phyloP scores from a whole-genome alignment of 2,113 vertebrate genomes.

The Catharus bicknelli region DNA sequence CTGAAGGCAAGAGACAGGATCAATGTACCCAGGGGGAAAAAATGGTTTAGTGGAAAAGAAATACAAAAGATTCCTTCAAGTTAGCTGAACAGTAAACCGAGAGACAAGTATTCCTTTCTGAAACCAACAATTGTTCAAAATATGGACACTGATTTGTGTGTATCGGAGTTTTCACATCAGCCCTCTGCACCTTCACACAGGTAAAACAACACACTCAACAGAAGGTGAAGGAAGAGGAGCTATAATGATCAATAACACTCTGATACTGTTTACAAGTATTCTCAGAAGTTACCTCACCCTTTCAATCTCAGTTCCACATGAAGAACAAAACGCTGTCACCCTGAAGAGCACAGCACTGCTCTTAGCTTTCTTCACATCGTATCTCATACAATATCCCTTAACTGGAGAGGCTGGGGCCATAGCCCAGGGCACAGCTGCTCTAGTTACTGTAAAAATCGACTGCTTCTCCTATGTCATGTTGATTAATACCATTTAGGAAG shows the following conservation, averaged over 20 bases:
- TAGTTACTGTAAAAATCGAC: background rate
- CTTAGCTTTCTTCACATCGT: background rate
- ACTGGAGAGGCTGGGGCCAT: background rate
- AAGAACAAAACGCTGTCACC: fast-evolving
- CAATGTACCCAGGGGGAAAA: background rate
- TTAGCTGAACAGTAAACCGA: background rate
- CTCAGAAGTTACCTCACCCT: background rate
- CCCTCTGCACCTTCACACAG: background rate
- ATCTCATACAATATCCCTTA: background rate
- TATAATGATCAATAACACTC: background rate
- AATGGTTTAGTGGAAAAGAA: background rate
- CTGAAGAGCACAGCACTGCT: background rate
- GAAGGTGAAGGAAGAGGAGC: background rate
- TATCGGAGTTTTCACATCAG: background rate
- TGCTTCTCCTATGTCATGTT: background rate
- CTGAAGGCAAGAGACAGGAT: background rate
- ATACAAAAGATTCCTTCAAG: background rate
- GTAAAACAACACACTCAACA: background rate
- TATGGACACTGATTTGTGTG: background rate
- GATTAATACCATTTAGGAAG: background rate
- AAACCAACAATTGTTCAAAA: background rate
- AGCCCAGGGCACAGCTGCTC: background rate
- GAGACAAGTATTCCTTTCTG: background rate
- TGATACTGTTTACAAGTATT: background rate
- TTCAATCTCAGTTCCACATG: background rate